Base-by-base conservation (phyloP, 2,113 vertebrate genomes). In the Gorilla gorilla region DNA sequence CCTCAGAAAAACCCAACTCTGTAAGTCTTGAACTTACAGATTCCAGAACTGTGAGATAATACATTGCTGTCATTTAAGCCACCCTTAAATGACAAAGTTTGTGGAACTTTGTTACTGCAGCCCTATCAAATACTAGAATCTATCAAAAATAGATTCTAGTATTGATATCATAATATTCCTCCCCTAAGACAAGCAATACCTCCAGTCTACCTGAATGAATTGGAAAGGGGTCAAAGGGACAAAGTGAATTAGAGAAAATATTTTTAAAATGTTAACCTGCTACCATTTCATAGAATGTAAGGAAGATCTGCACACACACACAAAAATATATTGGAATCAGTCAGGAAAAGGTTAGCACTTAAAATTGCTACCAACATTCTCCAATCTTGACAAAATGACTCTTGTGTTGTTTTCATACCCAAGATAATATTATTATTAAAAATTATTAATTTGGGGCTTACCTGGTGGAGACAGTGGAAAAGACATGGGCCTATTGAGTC, bases 181-280 rank as follows among this genome's bases (percentile, higher is more conserved):
- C 57, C 57, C 45, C 18, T 61, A 52, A 93, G 6, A 50, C 40
- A 90, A 91, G 20, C 70, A 87, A 57, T 64, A 82, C 35, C 86
- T 92, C 61, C 40, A 89, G 45, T 48, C n/a, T 23, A 87, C 57
- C 40, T 66, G 20, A 70, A 48, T 94, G 38, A 97, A 88, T 0
- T 81, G 32, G 9, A 55, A 64, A 83, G 89, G 52, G 6, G 52
- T 61, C 13, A 93, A 75, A 96, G 3, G 14, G 9, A 93, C 83
- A 89, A 97, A 89, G 97, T 13, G 22, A 11, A 75, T 6, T 55
- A 32, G 16, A 79, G 27, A 84, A 96, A 97, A 84, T 16, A 72
- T 10, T 7, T 92, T 7, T 84, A 93, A 89, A 94, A 35, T 66
- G 66, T 50, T 76, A 89, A 32, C 11, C 32, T 40, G 27, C 68